Percentiles rank a stretch among this genome's conserved stretches.
These are phyloP conservation scores for Cremastobaeus sp. DNA, from an alignment of 2,888 invertebrate genomes.

Conservation along the genomic window DNA sequence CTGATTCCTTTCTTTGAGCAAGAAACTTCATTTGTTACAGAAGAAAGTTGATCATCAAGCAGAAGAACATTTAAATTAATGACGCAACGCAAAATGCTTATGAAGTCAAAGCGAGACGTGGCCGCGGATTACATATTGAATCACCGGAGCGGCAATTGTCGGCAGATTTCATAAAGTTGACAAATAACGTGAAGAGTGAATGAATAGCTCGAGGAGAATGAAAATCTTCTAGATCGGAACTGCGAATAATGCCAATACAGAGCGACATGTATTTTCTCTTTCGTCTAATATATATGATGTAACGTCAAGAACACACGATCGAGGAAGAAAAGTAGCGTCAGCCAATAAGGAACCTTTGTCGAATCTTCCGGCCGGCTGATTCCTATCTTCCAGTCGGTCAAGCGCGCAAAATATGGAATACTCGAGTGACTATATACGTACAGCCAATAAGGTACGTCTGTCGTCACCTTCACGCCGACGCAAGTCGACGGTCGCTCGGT, in stretches of 20 bases:
- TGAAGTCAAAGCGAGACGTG: slow-evolving; percentile 22
- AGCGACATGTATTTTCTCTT: slow-evolving; percentile 42
- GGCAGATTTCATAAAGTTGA: slow-evolving; percentile 45
- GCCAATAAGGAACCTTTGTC: slow-evolving; percentile 76
- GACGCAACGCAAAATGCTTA: too few species aligned
- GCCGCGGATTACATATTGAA: slow-evolving; percentile 34
- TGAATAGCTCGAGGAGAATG: slow-evolving; percentile 17
- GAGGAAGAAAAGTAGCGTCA: slow-evolving; percentile 67
- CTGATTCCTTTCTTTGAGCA: too few species aligned
- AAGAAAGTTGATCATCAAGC: too few species aligned
- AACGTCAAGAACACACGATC: slow-evolving; percentile 48
- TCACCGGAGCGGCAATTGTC: slow-evolving; percentile 29
- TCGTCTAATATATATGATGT: slow-evolving; percentile 41
- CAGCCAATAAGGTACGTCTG: slow-evolving; percentile 66
- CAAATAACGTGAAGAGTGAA: slow-evolving; percentile 37
- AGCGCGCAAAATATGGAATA: slow-evolving; percentile 75
- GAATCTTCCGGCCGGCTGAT: slow-evolving; percentile 71
- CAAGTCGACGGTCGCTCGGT: slow-evolving; percentile 26
- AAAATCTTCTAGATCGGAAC: slow-evolving; percentile 26
- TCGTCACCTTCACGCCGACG: slow-evolving; percentile 43
- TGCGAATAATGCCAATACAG: slow-evolving; percentile 55
- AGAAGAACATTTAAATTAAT: too few species aligned
- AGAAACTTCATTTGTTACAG: too few species aligned
- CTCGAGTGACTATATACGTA: slow-evolving; percentile 69
- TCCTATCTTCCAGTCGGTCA: slow-evolving; percentile 71